Conservation (phyloP, 2,797 vertebrate genomes). For the Siniperca undulata region DNA sequence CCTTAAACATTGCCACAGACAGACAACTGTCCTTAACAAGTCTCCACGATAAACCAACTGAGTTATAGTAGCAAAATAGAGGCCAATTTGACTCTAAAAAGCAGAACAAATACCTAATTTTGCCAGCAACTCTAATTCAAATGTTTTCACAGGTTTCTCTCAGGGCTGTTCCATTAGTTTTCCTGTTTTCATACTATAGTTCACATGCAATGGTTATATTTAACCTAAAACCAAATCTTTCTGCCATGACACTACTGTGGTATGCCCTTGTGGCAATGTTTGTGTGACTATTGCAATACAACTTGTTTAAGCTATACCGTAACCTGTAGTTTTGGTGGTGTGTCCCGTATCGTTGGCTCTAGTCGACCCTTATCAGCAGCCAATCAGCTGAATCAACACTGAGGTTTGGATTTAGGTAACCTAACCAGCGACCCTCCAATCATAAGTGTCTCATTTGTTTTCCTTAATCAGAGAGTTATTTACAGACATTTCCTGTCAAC, state of each 20-base stretch:
- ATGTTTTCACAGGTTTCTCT: background rate
- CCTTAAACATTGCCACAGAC: background rate
- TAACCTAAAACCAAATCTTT: background rate
- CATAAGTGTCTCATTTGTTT: background rate
- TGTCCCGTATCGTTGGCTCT: background rate
- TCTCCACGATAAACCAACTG: background rate
- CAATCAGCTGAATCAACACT: background rate
- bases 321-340: too few relatives aligned
- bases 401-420: background rate
- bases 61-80: background rate
- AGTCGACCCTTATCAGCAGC: background rate
- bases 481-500: background rate
- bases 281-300: background rate
- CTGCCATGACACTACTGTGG: background rate
- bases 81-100: background rate
- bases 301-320: background rate
- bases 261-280: background rate
- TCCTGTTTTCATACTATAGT: background rate
- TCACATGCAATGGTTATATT: background rate
- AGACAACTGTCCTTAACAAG: background rate
- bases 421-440: background rate
- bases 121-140: background rate
- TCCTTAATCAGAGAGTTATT: background rate
- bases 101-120: constrained; percentile 5
- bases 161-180: background rate